phyloP scores from a whole-genome alignment of 2,113 vertebrate species.

The Hippopotamus amphibius region DNA sequence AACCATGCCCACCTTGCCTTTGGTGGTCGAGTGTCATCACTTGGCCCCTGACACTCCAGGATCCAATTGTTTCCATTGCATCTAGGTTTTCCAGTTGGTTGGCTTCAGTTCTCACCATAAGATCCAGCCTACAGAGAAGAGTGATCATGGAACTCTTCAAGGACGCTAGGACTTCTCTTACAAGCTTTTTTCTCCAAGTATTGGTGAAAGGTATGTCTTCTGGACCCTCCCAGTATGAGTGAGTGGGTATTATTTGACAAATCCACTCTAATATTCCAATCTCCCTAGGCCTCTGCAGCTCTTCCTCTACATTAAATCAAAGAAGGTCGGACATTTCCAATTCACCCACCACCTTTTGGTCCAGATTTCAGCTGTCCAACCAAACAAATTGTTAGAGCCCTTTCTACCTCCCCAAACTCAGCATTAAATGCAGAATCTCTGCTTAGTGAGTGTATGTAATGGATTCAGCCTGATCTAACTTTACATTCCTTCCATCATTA shows the following conservation, averaged over 20 bases:
- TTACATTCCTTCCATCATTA: neutral
- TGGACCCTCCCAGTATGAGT: neutral
- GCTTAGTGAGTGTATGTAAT: neutral
- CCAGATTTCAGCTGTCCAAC: neutral
- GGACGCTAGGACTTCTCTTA: neutral
- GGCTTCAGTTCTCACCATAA: neutral
- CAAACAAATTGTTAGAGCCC: neutral
- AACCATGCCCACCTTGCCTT: neutral
- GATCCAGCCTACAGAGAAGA: neutral
- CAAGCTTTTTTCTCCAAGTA: neutral
- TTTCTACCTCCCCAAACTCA: neutral
- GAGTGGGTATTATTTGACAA: neutral
- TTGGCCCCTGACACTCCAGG: neutral
- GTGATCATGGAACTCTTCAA: neutral
- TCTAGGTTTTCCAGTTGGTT: neutral
- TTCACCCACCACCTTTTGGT: neutral
- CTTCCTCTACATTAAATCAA: neutral
- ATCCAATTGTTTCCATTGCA: neutral
- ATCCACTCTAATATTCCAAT: neutral
- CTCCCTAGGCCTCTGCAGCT: neutral
- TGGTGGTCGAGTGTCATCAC: neutral
- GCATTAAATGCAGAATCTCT: neutral
- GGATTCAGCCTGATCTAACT: neutral
- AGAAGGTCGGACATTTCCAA: neutral
- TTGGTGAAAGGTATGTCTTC: neutral